Base-by-base conservation (phyloP, 2,797 vertebrate species). In the Catharus ustulatus region DNA sequence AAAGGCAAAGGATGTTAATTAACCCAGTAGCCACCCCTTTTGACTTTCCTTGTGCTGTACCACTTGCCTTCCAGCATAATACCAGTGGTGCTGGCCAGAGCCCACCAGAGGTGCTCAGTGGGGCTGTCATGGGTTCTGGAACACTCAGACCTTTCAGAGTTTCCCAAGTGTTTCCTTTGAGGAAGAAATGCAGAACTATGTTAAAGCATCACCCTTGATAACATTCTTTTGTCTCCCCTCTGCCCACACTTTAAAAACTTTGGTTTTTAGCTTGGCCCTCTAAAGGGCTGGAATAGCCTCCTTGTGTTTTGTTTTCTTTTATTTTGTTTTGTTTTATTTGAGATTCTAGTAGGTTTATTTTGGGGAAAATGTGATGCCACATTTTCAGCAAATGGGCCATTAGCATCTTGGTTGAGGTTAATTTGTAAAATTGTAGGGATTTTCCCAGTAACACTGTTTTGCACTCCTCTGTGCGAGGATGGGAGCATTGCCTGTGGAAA, bases 101-200 rank as follows among this genome's bases (percentile, higher is more conserved):
- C 21, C 17, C 18, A 11, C 12, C 32, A 34, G 45, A 75, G 18
- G 20, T 61, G 43, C 45, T 29, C 45, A 34, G n/a, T 1, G 10
- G 63, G 40, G 32, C 27, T 91, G 45, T 5, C 0, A 1, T 27
- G n/a, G 43, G 3, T 3, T 1, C 30, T 10, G 5, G 34, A 27
- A 55, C 29, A 15, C 34, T 40, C 43, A 69, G 63, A 84, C 19
- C 19, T 82, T 71, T 48, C 46, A 34, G 51, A 84, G 12, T 20
- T 83, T 84, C 75, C 34, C 24, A 75, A 34, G 20, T 1, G 0
- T 43, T 83, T 83, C 13, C 23, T 23, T 71, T 1, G 4, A 87
- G 38, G 55, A 63, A 74, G 43, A 89, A 81, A 92, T 17, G 13
- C 16, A 62, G 34, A 77, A 10, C 11, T 54, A 0, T 36, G 10